Base-by-base conservation (phyloP, 2,888 invertebrate species). In the Bedellia somnulentella region DNA sequence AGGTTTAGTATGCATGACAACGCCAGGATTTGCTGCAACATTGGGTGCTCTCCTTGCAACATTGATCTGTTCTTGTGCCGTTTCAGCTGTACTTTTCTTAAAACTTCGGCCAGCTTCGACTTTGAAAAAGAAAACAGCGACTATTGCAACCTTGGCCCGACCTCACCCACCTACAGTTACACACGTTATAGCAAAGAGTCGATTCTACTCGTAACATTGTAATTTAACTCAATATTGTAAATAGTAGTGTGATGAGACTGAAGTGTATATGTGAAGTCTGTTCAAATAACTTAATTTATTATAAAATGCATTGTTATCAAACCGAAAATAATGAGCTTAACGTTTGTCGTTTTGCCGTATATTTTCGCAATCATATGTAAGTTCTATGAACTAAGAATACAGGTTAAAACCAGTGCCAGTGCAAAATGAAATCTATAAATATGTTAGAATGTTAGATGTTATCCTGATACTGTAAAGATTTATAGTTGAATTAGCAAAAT, bases 1-100 rank as follows among this genome's bases (percentile, higher is more conserved):
- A 3, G 82, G 85, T 3, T 71, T 92, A 37, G 92, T 94, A 39
- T 94, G 93, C 62, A 93, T 94, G 92, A 93, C 93, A 1, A 93
- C 93, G 3, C 89, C 92, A n/a, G 92, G 93, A 8, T 94, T 94
- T 50, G 88, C 92, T 22, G 87, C 90, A 17, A 90, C 92, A 15
- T 76, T 94, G 15, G 83, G 93, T 29, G 82, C 93, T 27, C 79
- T 94, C 14, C 78, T 94, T 35, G 88, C 86, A 31, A 87, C 93
- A 30, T 73, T 94, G 42, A 73, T 93, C 33, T 83, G 88, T 34
- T 92, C 93, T 6, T 94, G 93, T 53, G 77, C 91, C 17, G 80
- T 93, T 39, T 93, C 93, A 29, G 89, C 91, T 13, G 85, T 93
- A 46, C 78, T 94, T 11, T 93, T 90, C 59, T 79, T 93, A 26